These are phyloP conservation scores for Germaria angustata DNA, from an alignment of 2,888 invertebrate species.

Conservation along the genomic window DNA sequence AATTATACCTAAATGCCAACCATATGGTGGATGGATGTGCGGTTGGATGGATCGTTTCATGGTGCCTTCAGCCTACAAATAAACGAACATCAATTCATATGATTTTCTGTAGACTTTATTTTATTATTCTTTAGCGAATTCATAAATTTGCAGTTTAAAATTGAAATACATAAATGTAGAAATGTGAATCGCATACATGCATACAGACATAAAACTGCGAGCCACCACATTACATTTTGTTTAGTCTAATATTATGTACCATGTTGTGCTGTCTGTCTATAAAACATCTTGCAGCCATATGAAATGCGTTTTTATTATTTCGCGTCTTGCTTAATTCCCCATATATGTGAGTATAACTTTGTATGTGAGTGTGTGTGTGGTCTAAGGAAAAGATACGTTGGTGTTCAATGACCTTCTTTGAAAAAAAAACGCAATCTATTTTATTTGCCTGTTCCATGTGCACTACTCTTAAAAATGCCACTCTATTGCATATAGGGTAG, in stretches of 20 bases:
- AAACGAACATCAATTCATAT: conserved; percentile 1
- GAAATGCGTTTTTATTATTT: conserved; percentile 47
- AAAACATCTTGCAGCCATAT: conserved; percentile 53
- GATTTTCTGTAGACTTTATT: conserved; percentile 16
- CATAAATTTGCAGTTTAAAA: conserved; percentile 34
- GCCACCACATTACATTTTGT: background rate
- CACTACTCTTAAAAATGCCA: background rate
- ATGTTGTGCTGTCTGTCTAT: background rate
- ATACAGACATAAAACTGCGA: background rate
- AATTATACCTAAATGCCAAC: background rate
- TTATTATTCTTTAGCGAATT: background rate
- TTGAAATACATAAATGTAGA: conserved; percentile 22
- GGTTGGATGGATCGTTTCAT: conserved; percentile 25
- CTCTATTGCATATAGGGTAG: conserved; percentile 35
- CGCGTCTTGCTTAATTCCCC: conserved; percentile 1
- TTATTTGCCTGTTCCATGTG: conserved; percentile 3
- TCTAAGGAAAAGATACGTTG: background rate
- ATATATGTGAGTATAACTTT: too few species aligned
- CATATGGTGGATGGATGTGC: conserved; percentile 53
- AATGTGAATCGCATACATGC: background rate
- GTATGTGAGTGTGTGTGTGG: background rate
- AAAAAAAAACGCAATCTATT: background rate
- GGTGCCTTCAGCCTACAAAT: conserved; percentile 18
- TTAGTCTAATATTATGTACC: conserved; percentile 2
- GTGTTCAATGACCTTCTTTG: conserved; percentile 61